phyloP scores from a whole-genome alignment of 2,113 vertebrate species.

The Trematomus loennbergii region DNA sequence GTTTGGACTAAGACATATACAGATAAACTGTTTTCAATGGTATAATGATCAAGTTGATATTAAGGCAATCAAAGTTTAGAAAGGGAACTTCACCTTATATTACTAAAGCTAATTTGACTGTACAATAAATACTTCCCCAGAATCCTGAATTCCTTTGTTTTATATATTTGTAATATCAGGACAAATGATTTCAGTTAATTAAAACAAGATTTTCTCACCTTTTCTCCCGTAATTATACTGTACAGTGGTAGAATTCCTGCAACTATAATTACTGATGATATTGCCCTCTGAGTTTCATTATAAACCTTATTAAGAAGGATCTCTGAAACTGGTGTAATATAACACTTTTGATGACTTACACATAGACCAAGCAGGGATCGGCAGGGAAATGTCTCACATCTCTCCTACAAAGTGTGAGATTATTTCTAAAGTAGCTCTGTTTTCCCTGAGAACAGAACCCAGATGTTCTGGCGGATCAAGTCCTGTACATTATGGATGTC shows the following conservation, averaged over 20 bases:
- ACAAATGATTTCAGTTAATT: conserved; percentile 72
- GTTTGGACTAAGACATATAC: not conserved
- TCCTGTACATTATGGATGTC: not conserved
- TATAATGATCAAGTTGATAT: conserved; percentile 26
- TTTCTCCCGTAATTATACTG: conserved; percentile 71
- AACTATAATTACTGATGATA: conserved; percentile 78
- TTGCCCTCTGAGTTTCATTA: conserved; percentile 80
- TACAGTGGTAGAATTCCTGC: conserved; percentile 56
- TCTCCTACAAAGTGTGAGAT: conserved; percentile 25
- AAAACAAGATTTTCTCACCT: conserved; percentile 69
- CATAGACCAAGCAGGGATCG: conserved; percentile 46
- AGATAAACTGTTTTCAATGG: conserved; percentile 5
- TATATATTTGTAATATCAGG: conserved; percentile 52
- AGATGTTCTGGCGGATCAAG: conserved; percentile 21
- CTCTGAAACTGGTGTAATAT: conserved; percentile 62
- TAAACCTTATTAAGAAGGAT: conserved; percentile 70
- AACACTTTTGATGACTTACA: conserved; percentile 55
- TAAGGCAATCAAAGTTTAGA: conserved; percentile 21
- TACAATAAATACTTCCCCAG: conserved; percentile 47
- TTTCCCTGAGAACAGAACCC: conserved; percentile 26
- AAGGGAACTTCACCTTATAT: conserved; percentile 15
- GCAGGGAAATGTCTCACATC: conserved; percentile 40
- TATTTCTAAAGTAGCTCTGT: conserved; percentile 31
- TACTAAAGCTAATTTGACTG: conserved; percentile 23
- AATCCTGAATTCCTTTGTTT: conserved; percentile 47